A percentile compares a stretch with the other conserved stretches of the same genome.
phyloP scores from a whole-genome alignment of 37 sponge, comb jelly and placozoan species.

The Halisarca cf. caerulea region DNA sequence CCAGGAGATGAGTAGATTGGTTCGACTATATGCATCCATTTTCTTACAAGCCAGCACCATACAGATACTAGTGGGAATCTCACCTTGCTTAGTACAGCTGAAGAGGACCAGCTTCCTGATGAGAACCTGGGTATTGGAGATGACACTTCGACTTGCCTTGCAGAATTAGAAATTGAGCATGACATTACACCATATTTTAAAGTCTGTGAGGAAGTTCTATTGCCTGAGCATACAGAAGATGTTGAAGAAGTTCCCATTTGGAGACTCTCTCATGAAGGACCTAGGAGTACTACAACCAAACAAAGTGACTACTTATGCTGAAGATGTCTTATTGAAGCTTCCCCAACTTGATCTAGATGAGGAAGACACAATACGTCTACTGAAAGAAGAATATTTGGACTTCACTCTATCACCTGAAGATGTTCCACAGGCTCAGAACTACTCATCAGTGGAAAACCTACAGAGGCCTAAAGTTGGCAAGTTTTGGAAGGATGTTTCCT shows the following conservation, averaged over 20 bases:
- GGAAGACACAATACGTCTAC: conserved; percentile 7
- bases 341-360: conserved; percentile 17
- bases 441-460: not conserved
- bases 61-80: too few relatives aligned
- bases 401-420: conserved; percentile 33
- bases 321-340: not conserved
- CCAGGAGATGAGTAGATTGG: conserved; percentile 30
- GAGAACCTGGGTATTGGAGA: conserved; percentile 45
- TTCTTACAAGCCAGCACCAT: conserved; percentile 15
- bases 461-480: not conserved
- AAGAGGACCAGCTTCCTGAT: conserved; percentile 11
- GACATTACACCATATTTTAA: conserved; percentile 21
- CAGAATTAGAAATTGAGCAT: conserved; percentile 20
- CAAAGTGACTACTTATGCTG: not conserved
- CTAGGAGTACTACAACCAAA: conserved; percentile 57
- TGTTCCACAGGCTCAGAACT: not conserved
- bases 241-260: conserved; percentile 55
- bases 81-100: too few relatives aligned
- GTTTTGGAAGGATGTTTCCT: not conserved
- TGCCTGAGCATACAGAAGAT: conserved; percentile 34
- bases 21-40: conserved; percentile 41
- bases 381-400: conserved; percentile 36
- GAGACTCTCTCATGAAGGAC: conserved; percentile 35
- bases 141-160: conserved; percentile 29
- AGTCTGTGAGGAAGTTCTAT: conserved; percentile 27